Percentiles rank a stretch among this genome's conserved stretches.
phyloP scores from a whole-genome alignment of 1,140 invertebrate genomes.

The Kradibia gibbosae region DNA sequence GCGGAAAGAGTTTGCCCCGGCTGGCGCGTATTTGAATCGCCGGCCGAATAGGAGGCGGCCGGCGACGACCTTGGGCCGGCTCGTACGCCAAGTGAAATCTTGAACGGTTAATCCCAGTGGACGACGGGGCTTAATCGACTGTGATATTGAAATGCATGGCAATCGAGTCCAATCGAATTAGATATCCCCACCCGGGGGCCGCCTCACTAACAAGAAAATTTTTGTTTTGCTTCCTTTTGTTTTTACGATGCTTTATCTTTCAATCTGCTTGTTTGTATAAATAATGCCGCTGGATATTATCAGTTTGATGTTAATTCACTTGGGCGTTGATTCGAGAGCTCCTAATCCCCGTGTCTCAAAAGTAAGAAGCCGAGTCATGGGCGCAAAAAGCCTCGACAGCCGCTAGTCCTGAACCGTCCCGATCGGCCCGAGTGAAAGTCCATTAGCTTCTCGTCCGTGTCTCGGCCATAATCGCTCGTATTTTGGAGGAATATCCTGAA shows the following conservation, averaged over 20 bases:
- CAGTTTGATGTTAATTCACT: neutral
- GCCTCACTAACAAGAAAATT: too few species aligned
- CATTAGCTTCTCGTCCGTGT: neutral
- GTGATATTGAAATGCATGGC: conserved; percentile 17
- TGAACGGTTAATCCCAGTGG: neutral
- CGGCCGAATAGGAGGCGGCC: neutral
- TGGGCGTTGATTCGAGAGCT: neutral
- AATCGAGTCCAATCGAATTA: neutral
- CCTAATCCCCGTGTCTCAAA: neutral
- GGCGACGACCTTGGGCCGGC: neutral
- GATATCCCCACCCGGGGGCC: neutral
- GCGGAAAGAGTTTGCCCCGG: neutral
- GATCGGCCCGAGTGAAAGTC: neutral
- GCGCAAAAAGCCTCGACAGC: neutral
- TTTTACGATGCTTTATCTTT: conserved; percentile 11
- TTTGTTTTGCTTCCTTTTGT: neutral
- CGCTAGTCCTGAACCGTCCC: too few species aligned
- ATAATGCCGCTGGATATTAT: conserved; percentile 1
- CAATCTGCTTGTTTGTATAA: conserved; percentile 1
- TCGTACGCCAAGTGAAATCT: neutral
- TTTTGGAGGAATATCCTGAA: too few species aligned
- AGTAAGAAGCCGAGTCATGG: neutral
- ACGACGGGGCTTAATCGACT: conserved; percentile 14
- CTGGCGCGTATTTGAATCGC: neutral
- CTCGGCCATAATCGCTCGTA: neutral